phyloP scores from a whole-genome alignment of 2,888 invertebrate genomes.

The Papilio elwesi region DNA sequence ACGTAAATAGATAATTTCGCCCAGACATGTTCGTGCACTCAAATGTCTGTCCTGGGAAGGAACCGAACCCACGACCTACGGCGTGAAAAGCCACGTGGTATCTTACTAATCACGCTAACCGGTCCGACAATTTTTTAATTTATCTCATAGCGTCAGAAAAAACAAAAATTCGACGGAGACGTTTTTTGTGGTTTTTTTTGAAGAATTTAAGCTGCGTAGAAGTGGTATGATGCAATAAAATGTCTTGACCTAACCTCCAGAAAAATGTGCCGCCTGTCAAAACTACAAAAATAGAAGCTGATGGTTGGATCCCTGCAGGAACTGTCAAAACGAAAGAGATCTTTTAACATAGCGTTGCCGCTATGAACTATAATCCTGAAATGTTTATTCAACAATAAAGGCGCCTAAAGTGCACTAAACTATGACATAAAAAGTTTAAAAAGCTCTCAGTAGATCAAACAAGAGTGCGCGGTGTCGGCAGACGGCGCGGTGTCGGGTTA shows the following conservation, averaged over 20 bases:
- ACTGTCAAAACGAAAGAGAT: constrained; percentile 55
- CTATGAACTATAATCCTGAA: constrained; percentile 66
- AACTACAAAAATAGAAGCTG: constrained; percentile 49
- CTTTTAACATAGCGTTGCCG: constrained; percentile 54
- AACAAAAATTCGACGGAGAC: constrained; percentile 47
- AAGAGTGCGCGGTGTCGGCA: constrained; percentile 75
- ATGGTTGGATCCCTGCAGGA: constrained; percentile 44
- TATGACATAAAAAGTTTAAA: constrained; percentile 83
- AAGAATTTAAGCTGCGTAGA: not conserved
- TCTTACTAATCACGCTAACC: too few species aligned
- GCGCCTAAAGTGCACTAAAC: constrained; percentile 78
- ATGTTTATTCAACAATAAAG: constrained; percentile 81
- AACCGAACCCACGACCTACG: too few species aligned
- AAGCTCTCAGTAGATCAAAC: constrained; percentile 85
- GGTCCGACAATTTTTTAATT: too few species aligned
- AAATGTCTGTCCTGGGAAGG: too few species aligned
- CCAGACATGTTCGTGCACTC: too few species aligned
- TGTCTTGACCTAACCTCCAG: constrained; percentile 1
- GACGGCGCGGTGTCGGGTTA: constrained; percentile 75
- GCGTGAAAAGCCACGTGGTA: too few species aligned
- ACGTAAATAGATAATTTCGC: too few species aligned
- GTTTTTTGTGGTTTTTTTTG: not conserved
- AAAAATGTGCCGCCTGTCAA: constrained; percentile 48
- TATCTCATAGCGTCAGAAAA: too few species aligned
- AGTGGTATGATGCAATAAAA: constrained; percentile 16